These are phyloP conservation scores for Halesus radiatus DNA, from an alignment of 1,140 invertebrate species.

Conservation along the genomic window DNA sequence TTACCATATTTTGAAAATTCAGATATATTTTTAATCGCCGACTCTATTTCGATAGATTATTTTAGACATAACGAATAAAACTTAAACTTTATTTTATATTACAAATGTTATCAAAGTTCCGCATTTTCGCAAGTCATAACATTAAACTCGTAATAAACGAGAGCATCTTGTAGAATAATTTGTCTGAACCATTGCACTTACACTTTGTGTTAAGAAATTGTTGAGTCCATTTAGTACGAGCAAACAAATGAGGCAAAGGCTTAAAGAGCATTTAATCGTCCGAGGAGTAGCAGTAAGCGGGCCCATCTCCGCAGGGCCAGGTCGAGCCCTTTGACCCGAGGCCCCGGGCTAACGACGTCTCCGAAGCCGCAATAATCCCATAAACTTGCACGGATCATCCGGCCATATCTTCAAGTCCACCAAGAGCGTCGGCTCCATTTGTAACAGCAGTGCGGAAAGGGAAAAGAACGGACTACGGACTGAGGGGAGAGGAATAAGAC, in stretches of 20 bases:
- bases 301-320: not conserved
- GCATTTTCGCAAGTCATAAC: too few species aligned
- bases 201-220: slow-evolving; percentile 9
- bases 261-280: slow-evolving; percentile 39
- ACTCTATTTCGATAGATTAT: too few species aligned
- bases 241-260: slow-evolving; percentile 41
- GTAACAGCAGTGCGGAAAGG: slow-evolving; percentile 21
- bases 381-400: slow-evolving; percentile 35
- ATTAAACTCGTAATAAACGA: too few species aligned
- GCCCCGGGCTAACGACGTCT: slow-evolving; percentile 34
- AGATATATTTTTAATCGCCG: too few species aligned
- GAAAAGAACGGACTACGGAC: slow-evolving; percentile 1
- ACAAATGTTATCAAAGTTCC: too few species aligned
- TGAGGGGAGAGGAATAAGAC: too few species aligned
- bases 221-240: slow-evolving; percentile 11
- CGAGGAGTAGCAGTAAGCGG: slow-evolving; percentile 3
- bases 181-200: not conserved
- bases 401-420: slow-evolving; percentile 15
- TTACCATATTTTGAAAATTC: too few species aligned
- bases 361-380: slow-evolving; percentile 40
- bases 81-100: too few species aligned
- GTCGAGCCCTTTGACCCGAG: slow-evolving; percentile 3
- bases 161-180: too few species aligned
- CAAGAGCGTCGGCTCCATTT: slow-evolving; percentile 17
- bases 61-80: too few species aligned